phyloP scores from a whole-genome alignment of 2,888 invertebrate species.

The Apamea crenata region DNA sequence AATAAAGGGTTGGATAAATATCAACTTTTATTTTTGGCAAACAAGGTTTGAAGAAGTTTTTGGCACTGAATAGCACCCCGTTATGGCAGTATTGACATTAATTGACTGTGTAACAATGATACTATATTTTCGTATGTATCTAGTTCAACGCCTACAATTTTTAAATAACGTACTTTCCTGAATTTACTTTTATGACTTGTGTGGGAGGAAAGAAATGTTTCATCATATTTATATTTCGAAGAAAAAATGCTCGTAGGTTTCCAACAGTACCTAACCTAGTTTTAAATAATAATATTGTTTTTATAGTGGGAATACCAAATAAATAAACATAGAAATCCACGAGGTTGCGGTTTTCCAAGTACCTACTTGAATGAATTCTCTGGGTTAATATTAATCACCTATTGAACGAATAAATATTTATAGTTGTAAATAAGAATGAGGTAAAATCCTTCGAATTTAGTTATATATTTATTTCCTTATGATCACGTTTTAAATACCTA shows the following conservation, averaged over 20 bases:
- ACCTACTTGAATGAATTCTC: constrained; percentile 44
- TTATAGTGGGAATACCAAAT: constrained; percentile 26
- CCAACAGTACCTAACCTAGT: not conserved
- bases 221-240: constrained; percentile 6
- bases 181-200: constrained; percentile 19
- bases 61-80: constrained; percentile 47
- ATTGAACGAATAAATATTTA: constrained; percentile 24
- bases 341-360: constrained; percentile 40
- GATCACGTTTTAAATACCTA: not conserved
- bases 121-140: constrained; percentile 36
- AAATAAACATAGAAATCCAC: constrained; percentile 33
- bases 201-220: constrained; percentile 23
- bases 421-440: constrained; percentile 13
- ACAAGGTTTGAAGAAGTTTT: constrained; percentile 42
- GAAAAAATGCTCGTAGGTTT: not conserved
- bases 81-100: constrained; percentile 48
- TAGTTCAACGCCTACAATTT: constrained; percentile 39
- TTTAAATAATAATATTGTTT: constrained; percentile 23
- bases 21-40: constrained; percentile 58
- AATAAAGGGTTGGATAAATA: constrained; percentile 52
- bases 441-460: constrained; percentile 12
- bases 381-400: constrained; percentile 41
- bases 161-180: constrained; percentile 26
- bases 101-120: constrained; percentile 34
- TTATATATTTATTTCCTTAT: constrained; percentile 24